Evolutionary conservation across 2,888 invertebrate genomes (phyloP).

Genomic region (Actias luna): DNA sequence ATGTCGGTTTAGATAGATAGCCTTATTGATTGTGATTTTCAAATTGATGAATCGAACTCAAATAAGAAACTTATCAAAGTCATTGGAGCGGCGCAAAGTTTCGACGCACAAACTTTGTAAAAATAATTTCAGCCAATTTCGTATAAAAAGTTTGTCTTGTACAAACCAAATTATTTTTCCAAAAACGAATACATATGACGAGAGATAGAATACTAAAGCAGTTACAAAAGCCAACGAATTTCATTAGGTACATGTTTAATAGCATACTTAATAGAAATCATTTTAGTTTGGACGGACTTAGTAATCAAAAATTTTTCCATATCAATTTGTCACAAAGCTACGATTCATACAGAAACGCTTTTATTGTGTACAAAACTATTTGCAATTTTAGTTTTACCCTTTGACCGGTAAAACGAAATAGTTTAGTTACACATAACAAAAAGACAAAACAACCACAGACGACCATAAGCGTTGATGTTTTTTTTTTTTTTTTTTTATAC

Average conservation of each 20-base stretch:
- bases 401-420: too few species aligned
- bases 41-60: conserved; percentile 1
- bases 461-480: too few species aligned
- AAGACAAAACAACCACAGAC: too few species aligned
- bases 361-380: background rate
- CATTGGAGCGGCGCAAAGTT: background rate
- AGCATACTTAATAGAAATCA: background rate
- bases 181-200: background rate
- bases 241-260: background rate
- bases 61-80: conserved; percentile 1
- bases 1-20: background rate
- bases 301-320: background rate
- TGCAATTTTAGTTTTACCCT: too few species aligned
- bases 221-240: background rate
- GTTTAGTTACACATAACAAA: too few species aligned
- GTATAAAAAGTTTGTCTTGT: background rate
- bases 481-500: too few species aligned
- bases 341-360: too few species aligned
- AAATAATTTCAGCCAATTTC: background rate
- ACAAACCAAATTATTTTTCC: background rate
- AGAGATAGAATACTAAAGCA: background rate
- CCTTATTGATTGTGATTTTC: background rate
- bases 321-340: background rate
- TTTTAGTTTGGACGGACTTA: background rate
- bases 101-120: background rate